Conservation (phyloP, 2,797 vertebrate species). For the Xyrichtys novacula region DNA sequence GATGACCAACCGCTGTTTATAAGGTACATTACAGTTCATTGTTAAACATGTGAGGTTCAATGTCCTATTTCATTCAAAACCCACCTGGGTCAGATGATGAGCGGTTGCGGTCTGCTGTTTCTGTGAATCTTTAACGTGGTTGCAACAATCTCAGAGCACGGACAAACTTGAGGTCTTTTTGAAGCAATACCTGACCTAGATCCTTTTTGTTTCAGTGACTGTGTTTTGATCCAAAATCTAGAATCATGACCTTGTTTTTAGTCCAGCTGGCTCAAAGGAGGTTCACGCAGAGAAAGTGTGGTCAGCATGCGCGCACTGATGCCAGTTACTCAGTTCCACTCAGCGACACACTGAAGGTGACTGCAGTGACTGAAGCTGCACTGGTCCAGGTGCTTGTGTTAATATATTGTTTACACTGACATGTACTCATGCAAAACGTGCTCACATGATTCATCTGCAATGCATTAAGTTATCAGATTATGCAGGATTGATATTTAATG, state of each 20-base stretch:
- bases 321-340: slow-evolving; percentile 45
- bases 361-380: background rate
- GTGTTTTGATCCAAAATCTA: slow-evolving; percentile 3
- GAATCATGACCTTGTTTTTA: slow-evolving; percentile 40
- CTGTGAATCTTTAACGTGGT: slow-evolving; percentile 47
- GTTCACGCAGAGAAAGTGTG: slow-evolving; percentile 30
- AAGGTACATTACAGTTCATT: background rate
- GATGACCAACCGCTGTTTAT: no score
- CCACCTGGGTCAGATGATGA: background rate
- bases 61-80: background rate
- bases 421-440: background rate
- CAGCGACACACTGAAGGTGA: slow-evolving; percentile 39
- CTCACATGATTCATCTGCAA: slow-evolving; percentile 28
- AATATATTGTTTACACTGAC: background rate
- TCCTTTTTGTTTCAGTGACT: slow-evolving; percentile 11
- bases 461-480: background rate
- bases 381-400: background rate
- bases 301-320: slow-evolving; percentile 18
- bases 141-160: slow-evolving; percentile 16
- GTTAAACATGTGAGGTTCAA: background rate
- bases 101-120: background rate
- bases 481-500: no score
- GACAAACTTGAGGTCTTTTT: background rate
- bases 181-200: slow-evolving; percentile 8
- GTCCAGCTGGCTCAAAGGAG: slow-evolving; percentile 58